Conservation (phyloP, 2,888 invertebrate species). For the Apodemia zela region DNA sequence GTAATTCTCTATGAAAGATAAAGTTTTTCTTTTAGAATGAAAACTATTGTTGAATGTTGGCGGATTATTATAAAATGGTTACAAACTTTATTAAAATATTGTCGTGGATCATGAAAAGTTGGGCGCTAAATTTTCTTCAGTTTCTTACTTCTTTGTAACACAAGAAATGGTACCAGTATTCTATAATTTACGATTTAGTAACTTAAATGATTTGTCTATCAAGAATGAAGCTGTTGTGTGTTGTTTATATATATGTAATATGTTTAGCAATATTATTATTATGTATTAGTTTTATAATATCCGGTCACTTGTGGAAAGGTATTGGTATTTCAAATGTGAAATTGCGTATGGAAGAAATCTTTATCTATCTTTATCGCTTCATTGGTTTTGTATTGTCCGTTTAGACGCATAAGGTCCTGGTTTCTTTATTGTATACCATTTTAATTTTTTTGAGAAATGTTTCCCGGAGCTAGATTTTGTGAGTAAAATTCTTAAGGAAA, state of each 20-base stretch:
- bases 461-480: not conserved
- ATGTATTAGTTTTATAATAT: not conserved
- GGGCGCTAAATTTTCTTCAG: no score
- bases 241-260: no score
- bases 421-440: not conserved
- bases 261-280: no score
- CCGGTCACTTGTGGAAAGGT: not conserved
- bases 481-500: no score
- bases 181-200: no score
- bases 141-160: no score
- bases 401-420: not conserved
- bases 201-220: no score
- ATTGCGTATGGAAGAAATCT: not conserved
- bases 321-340: not conserved
- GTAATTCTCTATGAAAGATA: conserved; percentile 9
- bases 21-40: conserved; percentile 8
- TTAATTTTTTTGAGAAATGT: not conserved
- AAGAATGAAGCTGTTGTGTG: no score
- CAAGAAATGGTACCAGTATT: no score
- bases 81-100: not conserved
- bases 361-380: not conserved
- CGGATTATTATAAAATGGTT: not conserved
- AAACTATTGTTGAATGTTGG: conserved; percentile 1
- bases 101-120: no score
- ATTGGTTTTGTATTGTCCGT: not conserved